phyloP scores from a whole-genome alignment of 2,888 invertebrate genomes.

The Apoderus coryli region DNA sequence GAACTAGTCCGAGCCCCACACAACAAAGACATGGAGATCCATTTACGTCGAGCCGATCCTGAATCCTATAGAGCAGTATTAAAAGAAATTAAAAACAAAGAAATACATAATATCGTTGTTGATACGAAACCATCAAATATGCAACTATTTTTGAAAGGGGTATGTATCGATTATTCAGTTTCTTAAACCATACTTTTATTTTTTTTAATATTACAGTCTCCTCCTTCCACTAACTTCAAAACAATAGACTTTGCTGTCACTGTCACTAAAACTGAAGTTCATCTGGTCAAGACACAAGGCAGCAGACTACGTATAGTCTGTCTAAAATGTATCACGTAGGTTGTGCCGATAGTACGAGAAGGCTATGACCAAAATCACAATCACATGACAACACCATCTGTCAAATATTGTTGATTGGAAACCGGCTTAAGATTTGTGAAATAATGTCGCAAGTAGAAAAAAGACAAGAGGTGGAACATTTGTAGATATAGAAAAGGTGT shows the following conservation, averaged over 20 bases:
- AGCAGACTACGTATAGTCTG: too few relatives aligned
- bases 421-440: not conserved
- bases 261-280: too few relatives aligned
- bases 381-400: constrained; percentile 3
- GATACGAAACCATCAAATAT: constrained; percentile 61
- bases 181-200: constrained; percentile 1
- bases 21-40: constrained; percentile 49
- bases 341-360: constrained; percentile 1
- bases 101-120: constrained; percentile 62
- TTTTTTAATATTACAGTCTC: too few relatives aligned
- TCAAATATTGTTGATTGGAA: constrained; percentile 1
- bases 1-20: constrained; percentile 50
- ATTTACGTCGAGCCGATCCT: constrained; percentile 51
- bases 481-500: constrained; percentile 1
- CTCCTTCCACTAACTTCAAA: too few relatives aligned
- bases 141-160: constrained; percentile 58
- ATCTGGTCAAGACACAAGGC: too few relatives aligned
- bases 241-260: too few relatives aligned
- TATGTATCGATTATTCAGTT: constrained; percentile 35
- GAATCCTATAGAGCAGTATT: constrained; percentile 51
- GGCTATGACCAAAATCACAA: constrained; percentile 3
- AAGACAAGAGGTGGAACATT: constrained; percentile 3
- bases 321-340: constrained; percentile 2
- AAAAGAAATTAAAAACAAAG: constrained; percentile 59
- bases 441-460: constrained; percentile 3